A percentile compares a stretch with the other conserved stretches of the same genome.
These are phyloP conservation scores for Porites lutea DNA, from an alignment of 64 coral and sea anemone genomes.

Conservation along the genomic window DNA sequence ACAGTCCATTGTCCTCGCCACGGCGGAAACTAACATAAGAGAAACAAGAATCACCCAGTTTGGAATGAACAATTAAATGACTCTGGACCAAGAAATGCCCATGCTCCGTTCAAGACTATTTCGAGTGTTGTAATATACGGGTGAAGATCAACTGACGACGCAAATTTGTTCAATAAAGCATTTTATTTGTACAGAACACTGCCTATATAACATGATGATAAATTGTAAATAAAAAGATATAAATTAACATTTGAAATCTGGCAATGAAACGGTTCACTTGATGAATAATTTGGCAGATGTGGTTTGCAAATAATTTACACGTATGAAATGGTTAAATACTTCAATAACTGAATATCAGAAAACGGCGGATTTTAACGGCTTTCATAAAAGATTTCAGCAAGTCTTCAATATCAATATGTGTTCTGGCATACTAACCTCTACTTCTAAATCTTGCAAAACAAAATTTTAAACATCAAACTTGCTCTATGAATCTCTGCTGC, in stretches of 20 bases:
- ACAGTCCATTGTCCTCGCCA: no score
- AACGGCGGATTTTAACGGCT: neutral
- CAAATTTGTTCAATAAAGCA: conserved; percentile 8
- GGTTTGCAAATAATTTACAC: conserved; percentile 28
- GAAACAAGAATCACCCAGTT: no score
- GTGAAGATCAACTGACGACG: neutral
- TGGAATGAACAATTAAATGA: no score
- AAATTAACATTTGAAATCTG: neutral
- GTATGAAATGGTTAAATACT: conserved; percentile 20
- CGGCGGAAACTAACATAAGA: no score
- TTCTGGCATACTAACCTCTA: neutral
- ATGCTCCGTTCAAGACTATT: no score
- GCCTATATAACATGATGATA: neutral
- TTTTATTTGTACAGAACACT: conserved; percentile 22
- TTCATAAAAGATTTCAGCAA: neutral
- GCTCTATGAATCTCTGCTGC: neutral
- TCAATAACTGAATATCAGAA: neutral
- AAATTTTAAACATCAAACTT: neutral
- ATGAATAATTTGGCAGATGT: neutral
- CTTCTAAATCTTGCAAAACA: conserved; percentile 7
- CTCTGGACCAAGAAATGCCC: no score
- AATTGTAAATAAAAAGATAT: conserved; percentile 18
- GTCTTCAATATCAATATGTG: neutral
- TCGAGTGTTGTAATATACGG: no score
- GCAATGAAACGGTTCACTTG: neutral